Evolutionary conservation across 2,113 vertebrate species (phyloP).

Genomic region (Alligator sinensis): DNA sequence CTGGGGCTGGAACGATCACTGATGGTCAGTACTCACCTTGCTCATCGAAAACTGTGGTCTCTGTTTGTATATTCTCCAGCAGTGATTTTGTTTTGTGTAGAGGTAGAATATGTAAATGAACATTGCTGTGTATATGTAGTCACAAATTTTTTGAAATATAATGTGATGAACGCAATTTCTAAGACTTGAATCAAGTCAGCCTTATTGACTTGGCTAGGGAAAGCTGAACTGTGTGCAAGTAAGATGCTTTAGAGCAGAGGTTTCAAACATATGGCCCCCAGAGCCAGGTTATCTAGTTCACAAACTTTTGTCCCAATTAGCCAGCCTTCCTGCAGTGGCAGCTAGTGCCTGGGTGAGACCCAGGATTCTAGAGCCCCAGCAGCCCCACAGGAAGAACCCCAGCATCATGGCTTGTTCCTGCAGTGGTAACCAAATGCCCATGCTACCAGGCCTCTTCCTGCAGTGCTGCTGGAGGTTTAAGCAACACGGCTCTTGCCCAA

Average conservation of each 20-base stretch:
- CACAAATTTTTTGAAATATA: background rate
- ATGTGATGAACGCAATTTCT: background rate
- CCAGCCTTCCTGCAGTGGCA: too few species aligned
- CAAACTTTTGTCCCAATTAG: too few species aligned
- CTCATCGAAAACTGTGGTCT: fast-evolving
- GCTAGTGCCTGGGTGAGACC: too few species aligned
- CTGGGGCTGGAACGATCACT: conserved; percentile 91
- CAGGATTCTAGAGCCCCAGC: too few species aligned
- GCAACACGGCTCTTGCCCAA: too few species aligned
- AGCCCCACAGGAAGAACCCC: too few species aligned
- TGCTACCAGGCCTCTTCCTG: too few species aligned
- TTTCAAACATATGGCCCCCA: background rate
- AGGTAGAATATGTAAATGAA: background rate
- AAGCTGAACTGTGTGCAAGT: background rate
- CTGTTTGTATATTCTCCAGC: fast-evolving
- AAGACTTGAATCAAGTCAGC: background rate
- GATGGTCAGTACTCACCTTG: conserved; percentile 80
- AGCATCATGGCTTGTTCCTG: too few species aligned
- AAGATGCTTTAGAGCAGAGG: background rate
- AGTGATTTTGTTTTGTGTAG: fast-evolving
- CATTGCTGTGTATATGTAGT: fast-evolving
- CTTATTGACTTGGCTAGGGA: background rate
- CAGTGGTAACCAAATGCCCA: too few species aligned
- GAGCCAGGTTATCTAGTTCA: too few species aligned
- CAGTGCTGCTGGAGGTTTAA: too few species aligned